Evolutionary conservation across 2,888 invertebrate genomes (phyloP).

Genomic region (Hyppa rectilinea): DNA sequence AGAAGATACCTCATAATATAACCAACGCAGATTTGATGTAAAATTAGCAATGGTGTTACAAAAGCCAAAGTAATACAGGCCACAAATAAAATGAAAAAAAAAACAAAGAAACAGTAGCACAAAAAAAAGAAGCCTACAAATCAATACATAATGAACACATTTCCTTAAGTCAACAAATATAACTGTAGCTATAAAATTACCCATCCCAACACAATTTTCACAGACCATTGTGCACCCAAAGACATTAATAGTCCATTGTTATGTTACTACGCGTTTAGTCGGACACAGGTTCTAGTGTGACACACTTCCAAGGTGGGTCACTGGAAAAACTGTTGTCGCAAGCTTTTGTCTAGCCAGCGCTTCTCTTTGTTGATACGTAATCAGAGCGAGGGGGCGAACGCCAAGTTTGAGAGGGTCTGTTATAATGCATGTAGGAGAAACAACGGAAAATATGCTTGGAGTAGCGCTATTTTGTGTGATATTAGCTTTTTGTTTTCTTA

Average conservation of each 20-base stretch:
- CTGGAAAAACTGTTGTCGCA: constrained; percentile 58
- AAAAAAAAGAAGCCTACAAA: not conserved
- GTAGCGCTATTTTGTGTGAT: constrained; percentile 3
- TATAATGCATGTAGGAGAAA: constrained; percentile 9
- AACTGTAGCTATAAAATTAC: not conserved
- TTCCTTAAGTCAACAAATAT: not conserved
- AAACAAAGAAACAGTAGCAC: not conserved
- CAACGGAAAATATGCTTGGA: not conserved
- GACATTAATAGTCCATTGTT: constrained; percentile 49
- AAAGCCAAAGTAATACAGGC: not conserved
- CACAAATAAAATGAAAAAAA: not conserved
- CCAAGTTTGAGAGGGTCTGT: constrained; percentile 30
- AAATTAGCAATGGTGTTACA: not conserved
- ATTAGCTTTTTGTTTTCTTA: not conserved
- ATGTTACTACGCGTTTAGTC: constrained; percentile 29
- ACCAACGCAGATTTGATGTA: not conserved
- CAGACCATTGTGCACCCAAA: constrained; percentile 35
- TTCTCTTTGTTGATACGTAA: constrained; percentile 55
- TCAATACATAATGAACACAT: not conserved
- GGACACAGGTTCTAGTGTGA: constrained; percentile 46
- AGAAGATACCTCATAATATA: not conserved
- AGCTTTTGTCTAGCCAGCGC: constrained; percentile 55
- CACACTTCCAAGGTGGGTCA: constrained; percentile 61
- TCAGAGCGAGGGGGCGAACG: constrained; percentile 35
- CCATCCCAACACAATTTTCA: not conserved